Conservation (phyloP, 2,113 vertebrate species). For the Girardinichthys multiradiatus region DNA sequence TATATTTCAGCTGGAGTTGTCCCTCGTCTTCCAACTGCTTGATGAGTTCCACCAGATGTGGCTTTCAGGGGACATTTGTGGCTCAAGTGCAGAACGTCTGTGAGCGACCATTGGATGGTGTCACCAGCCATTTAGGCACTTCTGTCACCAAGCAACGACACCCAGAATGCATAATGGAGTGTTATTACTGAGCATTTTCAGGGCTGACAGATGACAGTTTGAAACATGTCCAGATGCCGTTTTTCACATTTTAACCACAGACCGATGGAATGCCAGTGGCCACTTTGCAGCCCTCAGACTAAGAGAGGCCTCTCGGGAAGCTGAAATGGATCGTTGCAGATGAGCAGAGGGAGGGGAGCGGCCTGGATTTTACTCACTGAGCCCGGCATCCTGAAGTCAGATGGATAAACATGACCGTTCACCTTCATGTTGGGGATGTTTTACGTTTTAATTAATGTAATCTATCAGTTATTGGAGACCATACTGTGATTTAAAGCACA, state of each 20-base stretch:
- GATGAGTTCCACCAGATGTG: conserved; percentile 27
- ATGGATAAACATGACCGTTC: background rate
- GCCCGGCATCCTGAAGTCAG: background rate
- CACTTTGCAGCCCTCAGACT: background rate
- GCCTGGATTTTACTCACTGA: background rate
- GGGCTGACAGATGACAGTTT: conserved; percentile 45
- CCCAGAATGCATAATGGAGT: conserved; percentile 37
- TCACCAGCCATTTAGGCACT: conserved; percentile 36
- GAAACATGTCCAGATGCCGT: conserved; percentile 26
- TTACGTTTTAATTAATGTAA: too few relatives aligned
- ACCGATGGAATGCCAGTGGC: background rate
- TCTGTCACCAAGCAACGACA: conserved; percentile 55
- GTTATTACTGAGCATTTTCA: conserved; percentile 32
- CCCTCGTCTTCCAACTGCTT: background rate
- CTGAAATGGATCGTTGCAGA: background rate
- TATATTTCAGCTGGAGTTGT: background rate
- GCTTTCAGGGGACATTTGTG: conserved; percentile 30
- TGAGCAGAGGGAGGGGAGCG: conserved; percentile 1
- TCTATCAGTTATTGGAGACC: too few relatives aligned
- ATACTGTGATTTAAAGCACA: too few relatives aligned
- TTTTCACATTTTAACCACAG: conserved; percentile 20
- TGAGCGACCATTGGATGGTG: conserved; percentile 30
- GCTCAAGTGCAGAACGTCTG: background rate
- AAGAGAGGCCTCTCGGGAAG: background rate
- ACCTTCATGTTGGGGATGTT: too few relatives aligned